phyloP scores from a whole-genome alignment of 2,888 invertebrate species.

The Ganaspis brasiliensis region DNA sequence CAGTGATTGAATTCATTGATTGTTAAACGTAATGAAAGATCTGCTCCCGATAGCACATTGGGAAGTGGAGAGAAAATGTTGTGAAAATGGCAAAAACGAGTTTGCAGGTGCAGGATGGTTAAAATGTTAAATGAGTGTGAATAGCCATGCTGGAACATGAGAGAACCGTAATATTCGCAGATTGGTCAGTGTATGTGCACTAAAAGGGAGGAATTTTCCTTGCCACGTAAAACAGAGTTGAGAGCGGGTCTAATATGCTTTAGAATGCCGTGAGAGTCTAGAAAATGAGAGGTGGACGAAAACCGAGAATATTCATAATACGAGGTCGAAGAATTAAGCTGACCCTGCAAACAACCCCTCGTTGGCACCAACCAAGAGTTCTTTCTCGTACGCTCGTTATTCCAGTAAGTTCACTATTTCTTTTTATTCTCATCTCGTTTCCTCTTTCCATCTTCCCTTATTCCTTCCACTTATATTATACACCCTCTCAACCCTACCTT shows the following conservation, averaged over 20 bases:
- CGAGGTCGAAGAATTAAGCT: constrained; percentile 69
- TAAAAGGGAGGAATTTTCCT: constrained; percentile 54
- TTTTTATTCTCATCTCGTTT: constrained; percentile 46
- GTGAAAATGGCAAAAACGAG: constrained; percentile 22
- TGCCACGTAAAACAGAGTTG: constrained; percentile 67
- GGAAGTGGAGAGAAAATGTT: background rate
- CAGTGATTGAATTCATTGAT: background rate
- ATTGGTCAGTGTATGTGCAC: constrained; percentile 44
- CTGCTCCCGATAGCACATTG: background rate
- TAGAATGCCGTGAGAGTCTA: constrained; percentile 51
- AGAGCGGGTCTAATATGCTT: constrained; percentile 73
- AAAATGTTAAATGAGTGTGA: constrained; percentile 40
- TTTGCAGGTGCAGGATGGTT: background rate
- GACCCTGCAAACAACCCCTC: constrained; percentile 69
- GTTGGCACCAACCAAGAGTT: constrained; percentile 59
- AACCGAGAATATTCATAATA: constrained; percentile 69
- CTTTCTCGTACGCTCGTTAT: constrained; percentile 47
- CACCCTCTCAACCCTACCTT: constrained; percentile 33
- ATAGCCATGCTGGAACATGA: constrained; percentile 20
- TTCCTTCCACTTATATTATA: constrained; percentile 47
- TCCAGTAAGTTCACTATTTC: constrained; percentile 40
- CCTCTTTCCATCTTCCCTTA: constrained; percentile 43
- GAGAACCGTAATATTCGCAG: constrained; percentile 38
- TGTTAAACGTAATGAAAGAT: constrained; percentile 7
- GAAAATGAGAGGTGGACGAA: constrained; percentile 52